Evolutionary conservation across 2,888 invertebrate genomes (phyloP).

Genomic region (Meandrusa payeni): DNA sequence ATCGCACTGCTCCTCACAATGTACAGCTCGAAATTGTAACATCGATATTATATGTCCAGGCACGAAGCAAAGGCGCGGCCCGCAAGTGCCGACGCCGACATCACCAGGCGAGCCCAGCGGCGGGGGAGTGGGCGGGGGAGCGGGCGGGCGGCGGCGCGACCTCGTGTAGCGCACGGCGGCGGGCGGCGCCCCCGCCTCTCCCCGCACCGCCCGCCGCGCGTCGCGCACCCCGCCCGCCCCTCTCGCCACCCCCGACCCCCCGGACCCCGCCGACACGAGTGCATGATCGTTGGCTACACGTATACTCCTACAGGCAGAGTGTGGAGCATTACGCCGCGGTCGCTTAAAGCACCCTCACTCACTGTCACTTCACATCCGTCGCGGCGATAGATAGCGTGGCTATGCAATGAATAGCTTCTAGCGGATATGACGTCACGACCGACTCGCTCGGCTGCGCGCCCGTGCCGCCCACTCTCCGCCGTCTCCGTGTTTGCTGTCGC

Average conservation of each 20-base stretch:
- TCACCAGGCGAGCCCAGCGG: constrained; percentile 32
- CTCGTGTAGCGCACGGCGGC: constrained; percentile 56
- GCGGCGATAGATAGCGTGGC: constrained; percentile 21
- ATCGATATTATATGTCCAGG: constrained; percentile 45
- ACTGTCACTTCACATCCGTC: constrained; percentile 8
- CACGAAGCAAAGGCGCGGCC: constrained; percentile 65
- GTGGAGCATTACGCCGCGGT: constrained; percentile 19
- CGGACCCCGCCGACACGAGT: constrained; percentile 29
- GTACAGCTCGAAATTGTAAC: too few species aligned
- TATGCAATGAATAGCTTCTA: constrained; percentile 21
- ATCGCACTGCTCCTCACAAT: too few species aligned
- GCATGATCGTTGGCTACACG: constrained; percentile 17
- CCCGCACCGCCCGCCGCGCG: constrained; percentile 29
- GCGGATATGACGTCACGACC: constrained; percentile 22
- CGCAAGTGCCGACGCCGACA: constrained; percentile 56
- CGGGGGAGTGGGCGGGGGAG: constrained; percentile 26
- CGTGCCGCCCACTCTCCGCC: constrained; percentile 24
- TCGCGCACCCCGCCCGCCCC: constrained; percentile 26
- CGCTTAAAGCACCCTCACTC: constrained; percentile 22
- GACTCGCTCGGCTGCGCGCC: constrained; percentile 16
- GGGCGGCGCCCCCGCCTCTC: constrained; percentile 32
- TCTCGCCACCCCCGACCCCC: constrained; percentile 28
- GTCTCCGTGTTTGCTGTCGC: constrained; percentile 5
- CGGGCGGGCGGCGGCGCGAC: constrained; percentile 36
- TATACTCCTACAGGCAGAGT: constrained; percentile 16